Evolutionary conservation across 2,797 vertebrate species (phyloP), one percentile per base, ranked within the genome.

Genomic region (Loriculus beryllinus): DNA sequence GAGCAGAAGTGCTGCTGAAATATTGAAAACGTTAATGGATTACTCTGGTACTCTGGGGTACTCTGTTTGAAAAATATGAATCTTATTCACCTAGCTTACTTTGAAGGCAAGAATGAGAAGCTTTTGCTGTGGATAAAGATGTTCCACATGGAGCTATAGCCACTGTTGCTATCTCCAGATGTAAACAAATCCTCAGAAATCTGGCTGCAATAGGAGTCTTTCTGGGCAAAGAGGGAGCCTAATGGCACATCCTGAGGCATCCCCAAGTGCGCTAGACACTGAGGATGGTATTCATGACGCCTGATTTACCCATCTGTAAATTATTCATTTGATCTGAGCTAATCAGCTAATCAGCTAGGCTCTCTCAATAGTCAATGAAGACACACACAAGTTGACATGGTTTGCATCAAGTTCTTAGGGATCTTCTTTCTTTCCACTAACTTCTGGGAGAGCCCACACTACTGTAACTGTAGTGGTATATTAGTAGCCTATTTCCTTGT

Each of bases 1-100:
- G 82, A 82, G 85, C 76, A 91, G 52, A 25, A 92, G 35, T 17
- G 22, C 72, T 92, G 79, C 71, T 91, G 91, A 95, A 96, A 91
- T 95, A 94, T 20, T 93, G 86, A 94, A 82, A 93, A 82, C 10
- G 12, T 79, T 82, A 95, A 85, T 81, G 81, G 68, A 78, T 89
- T 64, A n/a, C n/a, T n/a, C n/a, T n/a, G n/a, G n/a, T n/a, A n/a
- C n/a, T n/a, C n/a, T n/a, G n/a, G n/a, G 48, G 56, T 56, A 74
- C 10, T 74, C 47, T 63, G 28, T 60, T 79, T 74, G 33, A 57
- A 56, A 91, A 82, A 65, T 48, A 52, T 33, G 29, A 86, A n/a
- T 57, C 9, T 85, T 40, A 48, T 26, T 86, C 62, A 57, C 20
- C 22, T 67, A 77, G 60, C 21, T 84, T 35, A 48, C 49, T 1